A percentile compares a stretch with the other conserved stretches of the same genome.
These are phyloP conservation scores for Naso thynnoides DNA, from an alignment of 2,797 vertebrate genomes.

Conservation along the genomic window DNA sequence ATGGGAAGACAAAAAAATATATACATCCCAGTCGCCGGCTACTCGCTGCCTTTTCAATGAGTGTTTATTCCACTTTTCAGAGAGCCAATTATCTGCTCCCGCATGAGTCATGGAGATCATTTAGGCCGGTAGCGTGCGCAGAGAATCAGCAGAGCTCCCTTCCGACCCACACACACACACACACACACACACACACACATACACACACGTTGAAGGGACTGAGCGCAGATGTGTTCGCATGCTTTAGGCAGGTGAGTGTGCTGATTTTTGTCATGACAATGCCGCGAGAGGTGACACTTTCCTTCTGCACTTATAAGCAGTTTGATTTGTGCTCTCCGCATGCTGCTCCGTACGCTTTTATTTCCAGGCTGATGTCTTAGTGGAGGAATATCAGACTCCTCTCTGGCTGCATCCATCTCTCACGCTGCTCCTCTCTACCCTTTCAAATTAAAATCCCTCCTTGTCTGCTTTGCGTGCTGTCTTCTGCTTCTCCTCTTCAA, in stretches of 20 bases:
- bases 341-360: conserved; percentile 20
- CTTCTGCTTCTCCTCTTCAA: not conserved
- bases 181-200: no score
- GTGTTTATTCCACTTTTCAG: conserved; percentile 81
- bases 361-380: conserved; percentile 9
- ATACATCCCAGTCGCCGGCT: not conserved
- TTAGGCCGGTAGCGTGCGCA: conserved; percentile 69
- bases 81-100: conserved; percentile 78
- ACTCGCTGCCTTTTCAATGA: conserved; percentile 51
- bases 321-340: not conserved
- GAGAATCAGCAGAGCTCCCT: conserved; percentile 51
- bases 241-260: conserved; percentile 74
- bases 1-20: conserved; percentile 21
- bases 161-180: not conserved
- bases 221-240: conserved; percentile 39
- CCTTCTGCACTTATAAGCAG: not conserved
- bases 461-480: not conserved
- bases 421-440: conserved; percentile 1
- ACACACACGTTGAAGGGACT: conserved; percentile 17
- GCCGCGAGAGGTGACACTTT: not conserved
- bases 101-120: conserved; percentile 79
- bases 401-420: conserved; percentile 10
- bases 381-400: conserved; percentile 20
- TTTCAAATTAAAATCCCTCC: conserved; percentile 26
- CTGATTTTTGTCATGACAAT: not conserved